Conservation (phyloP, 2,113 vertebrate species). For the Agelaius phoeniceus region DNA sequence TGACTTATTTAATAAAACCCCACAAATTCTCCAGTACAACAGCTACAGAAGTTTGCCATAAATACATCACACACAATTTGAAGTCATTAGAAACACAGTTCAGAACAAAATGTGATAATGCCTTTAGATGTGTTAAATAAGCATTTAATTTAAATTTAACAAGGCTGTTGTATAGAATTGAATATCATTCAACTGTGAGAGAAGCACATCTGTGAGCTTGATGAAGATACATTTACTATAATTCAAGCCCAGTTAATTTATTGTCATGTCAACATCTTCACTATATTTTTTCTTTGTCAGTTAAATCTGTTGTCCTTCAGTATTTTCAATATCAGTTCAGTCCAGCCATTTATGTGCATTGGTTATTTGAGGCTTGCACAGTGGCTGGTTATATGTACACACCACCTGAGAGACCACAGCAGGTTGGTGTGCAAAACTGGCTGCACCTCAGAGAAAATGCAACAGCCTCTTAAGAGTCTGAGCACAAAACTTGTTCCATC, state of each 20-base stretch:
- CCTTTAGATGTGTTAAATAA: constrained; percentile 39
- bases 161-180: constrained; percentile 12
- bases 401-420: not conserved
- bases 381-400: not conserved
- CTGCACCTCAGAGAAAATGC: not conserved
- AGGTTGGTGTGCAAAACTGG: not conserved
- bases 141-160: constrained; percentile 61
- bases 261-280: not conserved
- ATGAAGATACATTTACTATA: not conserved
- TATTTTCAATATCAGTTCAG: not conserved
- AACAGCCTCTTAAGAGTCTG: not conserved
- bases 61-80: constrained; percentile 9
- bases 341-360: not conserved
- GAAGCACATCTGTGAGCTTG: not conserved
- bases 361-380: not conserved
- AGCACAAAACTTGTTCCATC: not conserved
- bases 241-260: not conserved
- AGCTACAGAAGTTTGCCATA: not conserved
- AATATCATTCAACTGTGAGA: not conserved
- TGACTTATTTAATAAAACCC: constrained; percentile 23
- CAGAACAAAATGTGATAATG: constrained; percentile 19
- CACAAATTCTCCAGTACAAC: not conserved
- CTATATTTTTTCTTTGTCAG: not conserved
- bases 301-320: not conserved
- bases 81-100: constrained; percentile 12